Conservation (phyloP, 2,888 invertebrate species). For the Oligia strigilis region DNA sequence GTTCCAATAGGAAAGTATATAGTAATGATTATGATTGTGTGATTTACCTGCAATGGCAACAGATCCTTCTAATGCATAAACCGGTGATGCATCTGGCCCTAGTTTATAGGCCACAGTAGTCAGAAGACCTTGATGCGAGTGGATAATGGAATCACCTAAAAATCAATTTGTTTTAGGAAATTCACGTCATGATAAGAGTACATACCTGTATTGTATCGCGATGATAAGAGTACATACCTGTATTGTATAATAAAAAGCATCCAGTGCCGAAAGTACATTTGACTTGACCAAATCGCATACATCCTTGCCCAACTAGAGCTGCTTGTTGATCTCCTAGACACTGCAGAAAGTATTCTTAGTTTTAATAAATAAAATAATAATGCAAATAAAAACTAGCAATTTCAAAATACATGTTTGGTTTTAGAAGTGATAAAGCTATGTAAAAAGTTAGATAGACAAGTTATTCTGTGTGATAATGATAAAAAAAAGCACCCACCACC, state of each 20-base stretch:
- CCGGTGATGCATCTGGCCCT: constrained; percentile 93
- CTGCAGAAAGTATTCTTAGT: constrained; percentile 84
- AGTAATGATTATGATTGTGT: background rate
- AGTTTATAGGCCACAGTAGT: constrained; percentile 98
- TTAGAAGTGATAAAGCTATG: background rate
- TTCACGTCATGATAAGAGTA: background rate
- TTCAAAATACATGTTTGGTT: background rate
- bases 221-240: constrained; percentile 89
- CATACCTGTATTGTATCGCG: constrained; percentile 91
- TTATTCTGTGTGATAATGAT: background rate
- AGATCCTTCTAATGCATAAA: constrained; percentile 98
- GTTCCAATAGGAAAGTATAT: background rate
- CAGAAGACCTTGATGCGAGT: constrained; percentile 96
- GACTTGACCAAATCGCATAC: constrained; percentile 96
- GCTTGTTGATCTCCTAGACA: constrained; percentile 99
- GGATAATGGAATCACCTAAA: constrained; percentile 93
- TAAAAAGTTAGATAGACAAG: too few relatives aligned
- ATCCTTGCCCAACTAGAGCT: constrained; percentile 97
- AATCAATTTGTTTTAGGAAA: constrained; percentile 44
- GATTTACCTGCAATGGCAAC: constrained; percentile 94
- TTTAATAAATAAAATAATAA: background rate
- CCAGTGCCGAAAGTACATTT: constrained; percentile 99
- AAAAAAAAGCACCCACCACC: background rate
- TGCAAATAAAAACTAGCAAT: background rate
- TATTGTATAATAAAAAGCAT: constrained; percentile 98